A percentile compares a stretch with the other conserved stretches of the same genome.
Conservation (phyloP, 2,797 vertebrate species). For the Peromyscus attwateri region DNA sequence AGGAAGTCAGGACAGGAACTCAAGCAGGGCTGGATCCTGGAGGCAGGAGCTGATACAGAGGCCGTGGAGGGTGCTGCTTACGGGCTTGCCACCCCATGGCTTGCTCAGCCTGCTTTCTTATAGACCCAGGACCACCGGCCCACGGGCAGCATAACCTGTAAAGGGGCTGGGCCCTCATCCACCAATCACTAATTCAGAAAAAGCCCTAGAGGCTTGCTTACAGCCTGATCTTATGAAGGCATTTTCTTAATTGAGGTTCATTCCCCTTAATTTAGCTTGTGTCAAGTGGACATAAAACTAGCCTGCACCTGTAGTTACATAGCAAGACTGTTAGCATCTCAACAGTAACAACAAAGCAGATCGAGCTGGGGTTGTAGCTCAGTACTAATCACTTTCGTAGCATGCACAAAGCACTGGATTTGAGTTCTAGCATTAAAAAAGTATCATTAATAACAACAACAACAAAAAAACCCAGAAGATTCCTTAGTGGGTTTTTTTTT, state of each 20-base stretch:
- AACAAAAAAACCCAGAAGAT: not conserved
- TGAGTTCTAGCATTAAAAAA: not conserved
- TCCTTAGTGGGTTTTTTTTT: not conserved
- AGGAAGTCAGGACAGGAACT: not conserved
- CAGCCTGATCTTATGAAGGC: not conserved
- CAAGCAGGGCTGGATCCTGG: not conserved
- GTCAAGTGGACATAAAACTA: not conserved
- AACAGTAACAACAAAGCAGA: not conserved
- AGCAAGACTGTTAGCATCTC: not conserved
- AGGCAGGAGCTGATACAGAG: not conserved
- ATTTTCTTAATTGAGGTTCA: not conserved
- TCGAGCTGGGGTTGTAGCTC: not conserved
- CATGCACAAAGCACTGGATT: too few relatives aligned
- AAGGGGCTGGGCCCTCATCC: not conserved
- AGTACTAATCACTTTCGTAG: not conserved
- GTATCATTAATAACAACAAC: not conserved
- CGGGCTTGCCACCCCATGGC: not conserved
- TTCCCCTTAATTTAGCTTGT: not conserved
- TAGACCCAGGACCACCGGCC: not conserved
- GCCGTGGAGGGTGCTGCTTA: not conserved
- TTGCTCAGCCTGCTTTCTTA: not conserved
- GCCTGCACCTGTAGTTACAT: too few relatives aligned
- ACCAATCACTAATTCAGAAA: not conserved
- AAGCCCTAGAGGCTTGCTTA: not conserved
- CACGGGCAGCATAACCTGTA: not conserved